Evolutionary conservation across 2,888 invertebrate species (phyloP).

Genomic region (Seira ritae): DNA sequence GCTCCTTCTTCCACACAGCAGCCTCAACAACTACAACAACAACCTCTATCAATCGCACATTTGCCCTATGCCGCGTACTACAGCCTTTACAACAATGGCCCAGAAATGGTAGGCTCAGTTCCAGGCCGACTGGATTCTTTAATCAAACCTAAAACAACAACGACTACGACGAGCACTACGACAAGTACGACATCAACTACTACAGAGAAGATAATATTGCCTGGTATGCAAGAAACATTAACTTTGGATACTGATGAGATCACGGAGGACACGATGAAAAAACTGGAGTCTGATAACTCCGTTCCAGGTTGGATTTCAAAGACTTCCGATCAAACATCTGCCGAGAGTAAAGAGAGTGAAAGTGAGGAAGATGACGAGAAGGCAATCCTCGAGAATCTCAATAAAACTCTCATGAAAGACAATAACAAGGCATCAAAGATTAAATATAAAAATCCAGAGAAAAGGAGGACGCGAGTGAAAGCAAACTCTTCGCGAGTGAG

Average conservation of each 20-base stretch:
- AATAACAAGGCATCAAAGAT: conserved; percentile 28
- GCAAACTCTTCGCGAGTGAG: conserved; percentile 53
- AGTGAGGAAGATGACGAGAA: conserved; percentile 45
- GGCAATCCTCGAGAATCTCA: conserved; percentile 46
- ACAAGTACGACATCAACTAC: conserved; percentile 39
- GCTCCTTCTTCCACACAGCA: conserved; percentile 21
- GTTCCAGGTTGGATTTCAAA: conserved; percentile 43
- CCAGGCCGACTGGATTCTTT: conserved; percentile 43
- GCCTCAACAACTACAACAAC: conserved; percentile 18
- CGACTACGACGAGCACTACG: conserved; percentile 24
- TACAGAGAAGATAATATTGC: conserved; percentile 42
- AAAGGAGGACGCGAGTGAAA: conserved; percentile 46
- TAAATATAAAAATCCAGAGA: conserved; percentile 54
- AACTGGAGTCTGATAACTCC: conserved; percentile 33
- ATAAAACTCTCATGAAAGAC: conserved; percentile 43
- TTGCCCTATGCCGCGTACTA: background rate
- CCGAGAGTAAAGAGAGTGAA: conserved; percentile 29
- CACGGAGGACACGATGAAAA: conserved; percentile 56
- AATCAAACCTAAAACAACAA: conserved; percentile 21
- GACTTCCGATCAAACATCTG: conserved; percentile 27
- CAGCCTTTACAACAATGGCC: conserved; percentile 9
- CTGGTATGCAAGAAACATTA: conserved; percentile 52
- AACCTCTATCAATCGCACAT: background rate
- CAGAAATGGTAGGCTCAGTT: conserved; percentile 53
- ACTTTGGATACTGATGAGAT: conserved; percentile 54